A percentile compares a stretch with the other conserved stretches of the same genome.
Evolutionary conservation across 2,888 invertebrate species (phyloP).

Genomic region (Lasioglossum oenotherae): DNA sequence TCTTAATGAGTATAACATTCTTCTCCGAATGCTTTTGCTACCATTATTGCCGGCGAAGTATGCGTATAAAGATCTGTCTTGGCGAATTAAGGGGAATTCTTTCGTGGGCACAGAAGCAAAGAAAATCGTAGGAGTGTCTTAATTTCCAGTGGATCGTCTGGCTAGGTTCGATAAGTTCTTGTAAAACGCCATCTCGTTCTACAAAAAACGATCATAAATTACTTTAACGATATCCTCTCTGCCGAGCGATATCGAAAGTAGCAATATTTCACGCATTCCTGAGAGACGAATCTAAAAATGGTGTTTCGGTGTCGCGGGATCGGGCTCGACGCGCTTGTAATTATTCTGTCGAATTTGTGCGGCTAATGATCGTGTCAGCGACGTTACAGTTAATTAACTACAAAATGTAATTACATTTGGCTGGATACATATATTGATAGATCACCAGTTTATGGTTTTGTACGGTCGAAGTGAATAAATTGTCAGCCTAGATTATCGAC

Average conservation of each 20-base stretch:
- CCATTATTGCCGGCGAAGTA: not conserved
- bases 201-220: constrained; percentile 11
- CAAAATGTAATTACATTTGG: not conserved
- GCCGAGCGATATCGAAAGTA: not conserved
- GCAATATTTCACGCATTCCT: constrained; percentile 5
- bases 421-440: not conserved
- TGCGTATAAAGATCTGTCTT: not conserved
- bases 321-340: not conserved
- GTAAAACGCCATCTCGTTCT: not conserved
- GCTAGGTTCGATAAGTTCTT: not conserved
- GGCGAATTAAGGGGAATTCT: not conserved
- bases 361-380: constrained; percentile 3
- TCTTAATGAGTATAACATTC: not conserved
- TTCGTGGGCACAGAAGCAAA: not conserved
- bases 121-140: not conserved
- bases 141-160: not conserved
- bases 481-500: not conserved
- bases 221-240: not conserved
- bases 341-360: not conserved
- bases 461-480: not conserved
- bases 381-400: not conserved
- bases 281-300: not conserved
- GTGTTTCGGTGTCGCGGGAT: not conserved
- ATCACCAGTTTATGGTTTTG: not conserved
- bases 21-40: not conserved